Percentiles rank a stretch among this genome's conserved stretches.
phyloP scores from a whole-genome alignment of 2,113 vertebrate genomes.

The Hippocampus guttulatus region DNA sequence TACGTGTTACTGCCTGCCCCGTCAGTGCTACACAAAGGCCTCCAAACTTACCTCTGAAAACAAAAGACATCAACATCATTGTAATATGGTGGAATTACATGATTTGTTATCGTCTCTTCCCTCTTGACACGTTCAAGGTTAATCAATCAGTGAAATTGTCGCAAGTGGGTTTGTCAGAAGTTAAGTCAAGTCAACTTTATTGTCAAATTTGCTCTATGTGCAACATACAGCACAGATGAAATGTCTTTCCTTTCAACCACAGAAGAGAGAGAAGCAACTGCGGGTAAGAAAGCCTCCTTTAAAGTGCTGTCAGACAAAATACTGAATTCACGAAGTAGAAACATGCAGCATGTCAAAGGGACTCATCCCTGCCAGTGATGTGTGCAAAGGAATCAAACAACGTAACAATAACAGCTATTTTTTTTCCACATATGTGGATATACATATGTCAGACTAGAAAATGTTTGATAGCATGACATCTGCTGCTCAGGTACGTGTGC shows the following conservation, averaged over 20 bases:
- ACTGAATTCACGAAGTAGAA: slow-evolving; percentile 33
- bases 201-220: no score
- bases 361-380: slow-evolving; percentile 39
- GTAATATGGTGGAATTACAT: slow-evolving; percentile 56
- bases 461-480: slow-evolving; percentile 33
- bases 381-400: slow-evolving; percentile 43
- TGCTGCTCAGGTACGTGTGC: slow-evolving; percentile 27
- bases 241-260: no score
- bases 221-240: no score
- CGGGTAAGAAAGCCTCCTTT: slow-evolving; percentile 24
- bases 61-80: slow-evolving; percentile 48
- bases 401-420: slow-evolving; percentile 40
- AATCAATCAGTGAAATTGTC: slow-evolving; percentile 66
- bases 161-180: slow-evolving; percentile 41
- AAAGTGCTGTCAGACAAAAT: slow-evolving; percentile 25
- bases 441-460: slow-evolving; percentile 65
- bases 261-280: no score
- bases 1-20: slow-evolving; percentile 56
- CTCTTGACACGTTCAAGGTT: slow-evolving; percentile 37
- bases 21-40: slow-evolving; percentile 36
- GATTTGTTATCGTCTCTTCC: slow-evolving; percentile 28
- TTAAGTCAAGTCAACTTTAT: no score
- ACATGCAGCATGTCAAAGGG: slow-evolving; percentile 24
- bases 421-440: slow-evolving; percentile 40
- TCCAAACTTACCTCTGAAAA: slow-evolving; percentile 58